A percentile compares a stretch with the other conserved stretches of the same genome.
These are phyloP conservation scores for Sarcoramphus papa DNA, from an alignment of 2,797 vertebrate species.

Conservation along the genomic window DNA sequence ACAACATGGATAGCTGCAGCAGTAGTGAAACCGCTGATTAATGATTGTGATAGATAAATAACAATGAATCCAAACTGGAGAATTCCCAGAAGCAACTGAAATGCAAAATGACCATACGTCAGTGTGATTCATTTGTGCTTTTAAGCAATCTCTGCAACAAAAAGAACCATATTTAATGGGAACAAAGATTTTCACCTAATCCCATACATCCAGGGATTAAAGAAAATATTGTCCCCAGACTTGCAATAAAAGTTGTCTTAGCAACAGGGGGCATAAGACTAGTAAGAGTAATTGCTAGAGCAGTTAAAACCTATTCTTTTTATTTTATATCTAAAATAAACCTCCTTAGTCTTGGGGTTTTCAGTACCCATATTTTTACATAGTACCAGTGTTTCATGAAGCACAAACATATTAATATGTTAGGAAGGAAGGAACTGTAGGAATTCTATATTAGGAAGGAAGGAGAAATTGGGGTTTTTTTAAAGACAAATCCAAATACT, in stretches of 20 bases:
- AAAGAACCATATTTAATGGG: background rate
- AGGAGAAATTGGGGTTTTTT: background rate
- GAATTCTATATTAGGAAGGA: background rate
- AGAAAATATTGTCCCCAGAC: background rate
- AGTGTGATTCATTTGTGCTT: background rate
- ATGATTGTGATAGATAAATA: constrained; percentile 89
- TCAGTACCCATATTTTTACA: background rate
- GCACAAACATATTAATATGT: background rate
- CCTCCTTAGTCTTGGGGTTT: background rate
- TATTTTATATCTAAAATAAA: background rate
- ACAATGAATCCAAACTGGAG: constrained; percentile 90
- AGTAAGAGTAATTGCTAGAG: background rate
- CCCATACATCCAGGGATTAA: background rate
- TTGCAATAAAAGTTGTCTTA: background rate
- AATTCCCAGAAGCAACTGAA: constrained; percentile 85
- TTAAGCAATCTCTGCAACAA: background rate
- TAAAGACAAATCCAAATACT: background rate
- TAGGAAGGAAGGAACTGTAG: background rate
- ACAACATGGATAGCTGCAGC: constrained; percentile 92
- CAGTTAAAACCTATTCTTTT: background rate
- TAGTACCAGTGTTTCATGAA: background rate
- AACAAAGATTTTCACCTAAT: background rate
- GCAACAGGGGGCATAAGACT: background rate
- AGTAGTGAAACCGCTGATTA: constrained; percentile 94
- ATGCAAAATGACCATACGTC: background rate